Evolutionary conservation across 2,888 invertebrate genomes (phyloP), one percentile per base, ranked within the genome.

Genomic region (Athalia rosae): DNA sequence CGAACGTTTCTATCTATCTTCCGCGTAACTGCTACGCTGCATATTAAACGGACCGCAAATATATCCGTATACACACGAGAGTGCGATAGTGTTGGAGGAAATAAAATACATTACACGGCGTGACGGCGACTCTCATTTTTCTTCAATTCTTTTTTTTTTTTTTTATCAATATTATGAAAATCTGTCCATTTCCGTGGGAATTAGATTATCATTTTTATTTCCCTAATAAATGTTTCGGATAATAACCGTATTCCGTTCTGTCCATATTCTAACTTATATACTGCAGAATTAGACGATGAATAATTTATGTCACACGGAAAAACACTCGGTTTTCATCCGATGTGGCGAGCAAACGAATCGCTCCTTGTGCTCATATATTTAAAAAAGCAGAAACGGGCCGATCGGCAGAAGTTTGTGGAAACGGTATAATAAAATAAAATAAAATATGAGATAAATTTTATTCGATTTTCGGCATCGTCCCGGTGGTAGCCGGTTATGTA

Each of bases 381-480:
- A 53, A 53, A 53, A n/a, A 53, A 53, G 53, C 6, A 53, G 53
- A 53, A 53, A 53, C n/a, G 11, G 7, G 53, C 28, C 2, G 28
- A 28, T 28, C 28, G 28, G 28, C 28, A 28, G 28, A 28, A 28
- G 28, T 28, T 28, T 28, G 28, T 28, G 28, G 2, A 28, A 28
- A 28, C n/a, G 28, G 2, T 28, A 28, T 28, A 28, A 28, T 28
- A 28, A 28, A 28, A 28, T 28, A 28, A 28, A 28, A 28, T 28
- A 28, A 63, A n/a, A 15, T 15, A 53, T n/a, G 5, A 7, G 67
- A 67, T 50, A 50, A 4, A 41, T 50, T 67, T 64, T n/a, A 53
- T 67, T 50, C 8, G 28, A 41, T 43, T 11, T 53, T 41, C 3
- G 8, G 48, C 6, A 15, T 13, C 5, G 9, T 9, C 13, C 13